A percentile compares a stretch with the other conserved stretches of the same genome.
Evolutionary conservation across 2,888 invertebrate species (phyloP).

Genomic region (Eupelmus urozonus): DNA sequence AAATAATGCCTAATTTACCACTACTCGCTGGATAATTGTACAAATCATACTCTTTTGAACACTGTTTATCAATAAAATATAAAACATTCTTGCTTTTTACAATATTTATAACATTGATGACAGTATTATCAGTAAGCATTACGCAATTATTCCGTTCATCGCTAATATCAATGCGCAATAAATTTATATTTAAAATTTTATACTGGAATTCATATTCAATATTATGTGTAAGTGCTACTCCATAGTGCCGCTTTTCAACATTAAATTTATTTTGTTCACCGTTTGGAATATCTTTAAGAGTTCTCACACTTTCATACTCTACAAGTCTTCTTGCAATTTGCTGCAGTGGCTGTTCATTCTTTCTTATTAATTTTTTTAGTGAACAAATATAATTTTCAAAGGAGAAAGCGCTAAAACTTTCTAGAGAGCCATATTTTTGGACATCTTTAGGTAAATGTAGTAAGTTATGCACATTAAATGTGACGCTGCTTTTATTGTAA

Average conservation of each 20-base stretch:
- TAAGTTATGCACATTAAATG: slow-evolving; percentile 68
- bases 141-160: slow-evolving; percentile 21
- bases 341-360: slow-evolving; percentile 50
- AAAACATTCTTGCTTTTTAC: neutral
- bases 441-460: slow-evolving; percentile 67
- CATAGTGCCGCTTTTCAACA: neutral
- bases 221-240: neutral
- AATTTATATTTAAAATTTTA: slow-evolving; percentile 15
- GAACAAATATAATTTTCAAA: slow-evolving; percentile 67
- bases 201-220: slow-evolving; percentile 1
- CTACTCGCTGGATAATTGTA: slow-evolving; percentile 10
- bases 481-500: slow-evolving; percentile 50
- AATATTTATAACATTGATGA: slow-evolving; percentile 31
- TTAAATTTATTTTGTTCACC: neutral
- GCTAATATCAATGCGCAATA: neutral
- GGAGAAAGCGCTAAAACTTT: slow-evolving; percentile 66
- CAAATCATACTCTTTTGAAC: neutral
- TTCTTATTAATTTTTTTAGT: slow-evolving; percentile 60
- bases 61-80: neutral
- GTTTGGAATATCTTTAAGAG: neutral
- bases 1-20: slow-evolving; percentile 1
- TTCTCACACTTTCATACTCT: slow-evolving; percentile 12
- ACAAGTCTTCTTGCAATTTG: slow-evolving; percentile 34
- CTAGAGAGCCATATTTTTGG: slow-evolving; percentile 63
- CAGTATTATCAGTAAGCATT: slow-evolving; percentile 10